Evolutionary conservation across 2,113 vertebrate genomes (phyloP), one percentile per base, ranked within the genome.

Genomic region (Cygnus buccinator): DNA sequence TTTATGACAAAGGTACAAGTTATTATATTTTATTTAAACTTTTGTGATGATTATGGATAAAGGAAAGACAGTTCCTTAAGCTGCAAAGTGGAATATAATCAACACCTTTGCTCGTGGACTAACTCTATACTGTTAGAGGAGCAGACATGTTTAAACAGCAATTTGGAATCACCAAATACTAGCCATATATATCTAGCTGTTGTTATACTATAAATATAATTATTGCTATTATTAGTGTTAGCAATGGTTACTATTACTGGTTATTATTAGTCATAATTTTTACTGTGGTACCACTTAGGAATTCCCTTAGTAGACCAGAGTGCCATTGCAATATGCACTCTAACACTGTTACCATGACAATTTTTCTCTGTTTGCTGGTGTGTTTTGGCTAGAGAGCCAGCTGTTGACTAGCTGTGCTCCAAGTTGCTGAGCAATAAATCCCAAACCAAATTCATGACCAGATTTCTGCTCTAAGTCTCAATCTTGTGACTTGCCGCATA

Each of bases 341-440:
- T 58, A 59, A 89, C 44, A 0, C 77, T 91, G 96, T 97, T 95
- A 43, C 94, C 91, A 96, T 96, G 95, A 57, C 93, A 93, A 43
- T 94, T 93, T 5, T 54, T 58, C 94, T 96, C 94, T 97, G 95
- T 97, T 96, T 95, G 96, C 77, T 7, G 4, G 81, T 6, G 70
- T 95, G 91, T 96, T 96, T 89, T 89, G 94, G 95, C 84, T 91
- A 87, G 71, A 89, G 92, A 73, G 77, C 93, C 95, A 95, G 96
- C 94, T 97, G 95, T 55, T 89, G 94, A n/a, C 41, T 70, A 20
- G 21, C 94, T 91, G 84, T 9, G 54, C 93, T 96, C 74, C 74
- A 87, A 97, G 94, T 94, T 97, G 96, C 96, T 4, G 48, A 95
- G 95, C 96, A 91, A 96, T 97, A 95, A 97, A 97, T 97, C 96